Percentiles rank a stretch among this genome's conserved stretches.
Conservation (phyloP, 2,113 vertebrate species). For the Danionella cerebrum region DNA sequence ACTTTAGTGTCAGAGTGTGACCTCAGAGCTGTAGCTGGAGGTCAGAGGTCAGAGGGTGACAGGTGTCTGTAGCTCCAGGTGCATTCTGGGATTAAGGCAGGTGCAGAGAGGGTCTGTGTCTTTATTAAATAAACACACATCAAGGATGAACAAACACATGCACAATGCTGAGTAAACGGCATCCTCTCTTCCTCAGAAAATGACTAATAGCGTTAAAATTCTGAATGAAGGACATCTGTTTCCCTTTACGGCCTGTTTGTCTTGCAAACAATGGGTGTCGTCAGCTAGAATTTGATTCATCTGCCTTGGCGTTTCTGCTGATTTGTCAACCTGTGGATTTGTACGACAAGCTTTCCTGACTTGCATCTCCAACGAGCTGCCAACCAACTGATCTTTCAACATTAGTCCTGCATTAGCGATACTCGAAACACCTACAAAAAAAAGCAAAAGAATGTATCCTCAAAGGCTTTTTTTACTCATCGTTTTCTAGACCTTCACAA, state of each 20-base stretch:
- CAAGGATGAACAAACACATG: neutral
- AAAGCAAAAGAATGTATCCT: too few relatives aligned
- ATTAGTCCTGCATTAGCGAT: too few relatives aligned
- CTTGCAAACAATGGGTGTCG: neutral
- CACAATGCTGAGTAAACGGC: neutral
- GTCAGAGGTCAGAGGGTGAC: conserved; percentile 52
- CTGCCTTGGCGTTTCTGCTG: too few relatives aligned
- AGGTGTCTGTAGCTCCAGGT: conserved; percentile 54
- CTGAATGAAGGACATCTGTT: neutral
- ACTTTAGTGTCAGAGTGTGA: neutral
- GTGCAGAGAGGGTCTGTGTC: neutral
- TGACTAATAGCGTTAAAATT: too few relatives aligned
- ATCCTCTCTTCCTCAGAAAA: neutral
- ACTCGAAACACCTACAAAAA: too few relatives aligned
- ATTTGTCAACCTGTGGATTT: too few relatives aligned
- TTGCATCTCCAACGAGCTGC: too few relatives aligned
- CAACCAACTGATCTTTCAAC: too few relatives aligned
- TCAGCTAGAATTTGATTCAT: neutral
- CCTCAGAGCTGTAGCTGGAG: conserved; percentile 42
- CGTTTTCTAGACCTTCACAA: too few relatives aligned
- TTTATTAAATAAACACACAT: conserved; percentile 1
- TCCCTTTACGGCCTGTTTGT: neutral
- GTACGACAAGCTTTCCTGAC: too few relatives aligned
- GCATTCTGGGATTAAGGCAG: too few relatives aligned
- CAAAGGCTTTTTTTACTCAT: too few relatives aligned